These are phyloP conservation scores for Phalera bucephala DNA, from an alignment of 2,888 invertebrate genomes.

Conservation along the genomic window DNA sequence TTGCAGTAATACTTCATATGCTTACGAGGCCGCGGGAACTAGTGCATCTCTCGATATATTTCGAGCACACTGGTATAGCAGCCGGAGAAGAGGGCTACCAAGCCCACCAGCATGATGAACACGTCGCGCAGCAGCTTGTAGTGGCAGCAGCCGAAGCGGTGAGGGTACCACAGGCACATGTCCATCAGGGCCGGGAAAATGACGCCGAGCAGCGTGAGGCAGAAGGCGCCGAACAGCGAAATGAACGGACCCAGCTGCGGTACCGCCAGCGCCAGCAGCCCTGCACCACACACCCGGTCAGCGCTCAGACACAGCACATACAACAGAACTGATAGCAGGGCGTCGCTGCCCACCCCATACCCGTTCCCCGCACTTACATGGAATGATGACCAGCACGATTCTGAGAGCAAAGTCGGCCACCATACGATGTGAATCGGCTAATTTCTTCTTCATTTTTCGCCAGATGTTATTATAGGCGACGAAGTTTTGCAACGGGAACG, in stretches of 20 bases:
- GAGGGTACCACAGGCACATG: slow-evolving; percentile 59
- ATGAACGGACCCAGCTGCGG: slow-evolving; percentile 91
- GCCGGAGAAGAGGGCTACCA: slow-evolving; percentile 42
- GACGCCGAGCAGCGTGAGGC: slow-evolving; percentile 91
- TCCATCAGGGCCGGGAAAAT: slow-evolving; percentile 89
- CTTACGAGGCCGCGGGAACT: too few relatives aligned
- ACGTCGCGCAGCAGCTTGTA: slow-evolving; percentile 45
- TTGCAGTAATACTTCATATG: too few relatives aligned
- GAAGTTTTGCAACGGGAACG: slow-evolving; percentile 94
- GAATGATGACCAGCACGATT: slow-evolving; percentile 42
- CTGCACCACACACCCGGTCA: slow-evolving; percentile 28
- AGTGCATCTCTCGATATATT: slow-evolving; percentile 23
- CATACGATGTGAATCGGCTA: slow-evolving; percentile 36
- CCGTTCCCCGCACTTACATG: slow-evolving; percentile 45
- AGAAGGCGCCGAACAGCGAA: slow-evolving; percentile 93
- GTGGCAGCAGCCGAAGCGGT: slow-evolving; percentile 37
- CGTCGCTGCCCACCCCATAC: background rate
- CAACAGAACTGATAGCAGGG: background rate
- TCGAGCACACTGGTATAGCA: slow-evolving; percentile 52
- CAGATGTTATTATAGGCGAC: slow-evolving; percentile 93
- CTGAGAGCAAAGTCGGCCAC: slow-evolving; percentile 42
- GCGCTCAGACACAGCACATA: background rate
- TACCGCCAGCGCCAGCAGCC: slow-evolving; percentile 82
- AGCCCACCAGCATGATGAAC: slow-evolving; percentile 38
- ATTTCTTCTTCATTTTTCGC: slow-evolving; percentile 54